Percentiles rank a stretch among this genome's conserved stretches.
These are phyloP conservation scores for Tarsius wallacei DNA, from an alignment of 2,797 vertebrate genomes.

Conservation along the genomic window DNA sequence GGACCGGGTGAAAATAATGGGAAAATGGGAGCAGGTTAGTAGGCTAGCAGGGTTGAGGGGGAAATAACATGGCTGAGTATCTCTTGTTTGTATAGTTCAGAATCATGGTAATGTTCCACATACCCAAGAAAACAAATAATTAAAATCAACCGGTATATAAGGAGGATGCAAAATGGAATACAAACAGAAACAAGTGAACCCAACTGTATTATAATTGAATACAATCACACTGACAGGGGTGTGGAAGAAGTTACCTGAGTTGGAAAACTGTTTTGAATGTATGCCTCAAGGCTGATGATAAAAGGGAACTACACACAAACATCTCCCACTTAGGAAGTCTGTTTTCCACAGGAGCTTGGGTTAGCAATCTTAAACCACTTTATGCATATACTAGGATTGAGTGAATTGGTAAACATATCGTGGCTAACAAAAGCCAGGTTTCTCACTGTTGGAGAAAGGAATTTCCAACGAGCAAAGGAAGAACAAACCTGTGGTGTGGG, in stretches of 20 bases:
- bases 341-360: neutral
- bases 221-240: neutral
- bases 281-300: neutral
- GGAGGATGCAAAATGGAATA: neutral
- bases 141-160: neutral
- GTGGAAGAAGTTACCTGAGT: neutral
- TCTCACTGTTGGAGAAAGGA: neutral
- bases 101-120: neutral
- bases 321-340: neutral
- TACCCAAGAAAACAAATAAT: neutral
- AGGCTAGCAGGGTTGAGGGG: neutral
- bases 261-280: neutral
- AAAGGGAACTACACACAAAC: neutral
- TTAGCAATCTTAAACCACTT: conserved; percentile 28
- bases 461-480: neutral
- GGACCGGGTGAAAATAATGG: neutral
- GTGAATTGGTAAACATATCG: neutral
- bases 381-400: neutral
- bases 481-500: neutral
- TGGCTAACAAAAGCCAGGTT: neutral
- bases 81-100: neutral
- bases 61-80: neutral
- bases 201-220: neutral
- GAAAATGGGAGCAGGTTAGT: neutral
- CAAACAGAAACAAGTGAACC: conserved; percentile 13